These are phyloP conservation scores for Nansenia antarctica DNA, from an alignment of 2,113 vertebrate species.

Conservation along the genomic window DNA sequence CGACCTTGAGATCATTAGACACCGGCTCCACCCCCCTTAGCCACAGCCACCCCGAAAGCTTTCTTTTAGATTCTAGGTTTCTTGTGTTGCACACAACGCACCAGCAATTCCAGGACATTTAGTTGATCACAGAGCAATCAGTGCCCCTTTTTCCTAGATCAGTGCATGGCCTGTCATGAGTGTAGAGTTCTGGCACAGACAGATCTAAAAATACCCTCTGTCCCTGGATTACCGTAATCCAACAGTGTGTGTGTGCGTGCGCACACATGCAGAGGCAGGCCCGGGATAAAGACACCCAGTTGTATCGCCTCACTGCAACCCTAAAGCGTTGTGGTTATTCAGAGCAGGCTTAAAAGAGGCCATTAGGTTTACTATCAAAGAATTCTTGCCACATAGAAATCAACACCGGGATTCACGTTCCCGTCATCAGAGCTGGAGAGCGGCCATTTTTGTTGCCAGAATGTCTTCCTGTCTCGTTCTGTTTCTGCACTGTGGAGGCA, in stretches of 20 bases:
- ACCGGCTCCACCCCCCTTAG: too few species aligned
- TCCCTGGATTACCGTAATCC: conserved; percentile 14
- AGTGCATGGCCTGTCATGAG: background rate
- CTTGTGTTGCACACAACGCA: too few species aligned
- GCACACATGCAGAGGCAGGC: background rate
- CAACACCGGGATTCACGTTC: too few species aligned
- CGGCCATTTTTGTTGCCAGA: too few species aligned
- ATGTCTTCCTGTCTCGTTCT: too few species aligned
- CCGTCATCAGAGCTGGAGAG: too few species aligned
- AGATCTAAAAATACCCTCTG: conserved; percentile 12
- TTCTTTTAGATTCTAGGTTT: too few species aligned
- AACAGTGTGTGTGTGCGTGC: background rate
- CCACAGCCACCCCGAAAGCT: too few species aligned
- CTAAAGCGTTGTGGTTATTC: background rate
- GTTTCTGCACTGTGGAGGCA: too few species aligned
- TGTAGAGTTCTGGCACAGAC: background rate
- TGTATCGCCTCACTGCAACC: background rate
- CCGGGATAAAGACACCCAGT: background rate
- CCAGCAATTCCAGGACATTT: background rate
- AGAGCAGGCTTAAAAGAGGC: background rate
- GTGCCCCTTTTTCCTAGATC: background rate
- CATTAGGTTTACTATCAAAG: too few species aligned
- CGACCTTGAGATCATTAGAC: too few species aligned
- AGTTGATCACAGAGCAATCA: background rate
- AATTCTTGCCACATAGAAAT: too few species aligned